phyloP scores from a whole-genome alignment of 2,113 vertebrate species.

The Gallinago jamesoni region DNA sequence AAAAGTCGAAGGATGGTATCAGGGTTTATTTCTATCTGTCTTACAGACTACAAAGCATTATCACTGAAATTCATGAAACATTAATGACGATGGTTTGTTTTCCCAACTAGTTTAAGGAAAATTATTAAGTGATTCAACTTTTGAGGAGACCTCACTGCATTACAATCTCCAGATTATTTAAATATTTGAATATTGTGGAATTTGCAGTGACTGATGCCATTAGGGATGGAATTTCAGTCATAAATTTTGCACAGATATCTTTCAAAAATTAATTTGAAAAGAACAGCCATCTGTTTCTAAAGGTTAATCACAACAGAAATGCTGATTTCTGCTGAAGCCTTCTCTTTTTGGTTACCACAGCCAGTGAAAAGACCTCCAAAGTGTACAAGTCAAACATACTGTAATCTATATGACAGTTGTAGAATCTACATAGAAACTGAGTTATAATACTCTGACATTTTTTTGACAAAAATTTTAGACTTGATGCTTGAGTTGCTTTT shows the following conservation, averaged over 20 bases:
- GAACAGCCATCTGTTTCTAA: not conserved
- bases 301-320: not conserved
- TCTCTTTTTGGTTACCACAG: not conserved
- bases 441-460: not conserved
- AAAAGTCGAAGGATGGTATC: not conserved
- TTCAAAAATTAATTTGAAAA: not conserved
- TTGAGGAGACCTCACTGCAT: not conserved
- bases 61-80: not conserved
- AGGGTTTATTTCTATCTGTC: not conserved
- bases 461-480: not conserved
- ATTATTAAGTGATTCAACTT: not conserved
- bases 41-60: not conserved
- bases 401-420: not conserved
- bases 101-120: not conserved
- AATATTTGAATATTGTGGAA: not conserved
- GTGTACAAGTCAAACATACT: not conserved
- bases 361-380: not conserved
- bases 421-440: not conserved
- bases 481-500: not conserved
- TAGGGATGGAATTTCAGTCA: not conserved
- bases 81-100: not conserved
- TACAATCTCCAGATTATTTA: not conserved
- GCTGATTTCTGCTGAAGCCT: not conserved
- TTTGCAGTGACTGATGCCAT: not conserved
- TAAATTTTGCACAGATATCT: not conserved